Base-by-base conservation (phyloP, 2,888 invertebrate genomes). In the Patella ulyssiponensis region DNA sequence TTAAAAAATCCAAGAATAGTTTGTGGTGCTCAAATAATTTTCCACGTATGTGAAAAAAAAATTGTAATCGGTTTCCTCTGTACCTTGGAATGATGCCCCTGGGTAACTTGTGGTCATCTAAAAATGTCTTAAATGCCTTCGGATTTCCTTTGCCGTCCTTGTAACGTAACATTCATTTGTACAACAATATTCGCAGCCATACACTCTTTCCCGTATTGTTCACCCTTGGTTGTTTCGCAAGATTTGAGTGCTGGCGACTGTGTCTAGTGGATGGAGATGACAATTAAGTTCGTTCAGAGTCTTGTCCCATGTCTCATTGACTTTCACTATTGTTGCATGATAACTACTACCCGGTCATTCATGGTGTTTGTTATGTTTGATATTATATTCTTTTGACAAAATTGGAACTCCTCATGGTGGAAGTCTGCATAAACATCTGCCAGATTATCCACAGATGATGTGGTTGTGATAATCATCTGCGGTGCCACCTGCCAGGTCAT, bases 91-190 rank as follows among this genome's bases (percentile, higher is more conserved):
- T 33, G 15, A 83, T 12, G 4, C 79, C 77, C 27, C 70, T 70
- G 5, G 74, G 74, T 4, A 82, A 73, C 12, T 64, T 70, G 17
- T 76, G 53, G 3, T 79, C 74, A 14, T 80, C 58, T 15, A 82
- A 73, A 56, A 80, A 82, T 15, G 56, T 51, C 20, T 44, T 73
- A 51, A 82, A 80, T 44, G 80, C 83, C 44, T 73, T 75, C 9
- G 83, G 83, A 71, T 82, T 81, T 12, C 82, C 79, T 53, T 81
- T 79, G 69, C 81, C 78, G 75, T 82, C 79, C 64, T 82, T 83
- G 72, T 75, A 80, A 11, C 80, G 73, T 20, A 83, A 23, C 71
- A 76, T 80, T 82, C n/a, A 83, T 56, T 54, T 82, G 81, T 1
- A 52, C 77, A 33, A 80, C 81, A 27, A 15, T 64, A 58, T 81